phyloP scores from a whole-genome alignment of 2,888 invertebrate species.

The Ellobium chinense region DNA sequence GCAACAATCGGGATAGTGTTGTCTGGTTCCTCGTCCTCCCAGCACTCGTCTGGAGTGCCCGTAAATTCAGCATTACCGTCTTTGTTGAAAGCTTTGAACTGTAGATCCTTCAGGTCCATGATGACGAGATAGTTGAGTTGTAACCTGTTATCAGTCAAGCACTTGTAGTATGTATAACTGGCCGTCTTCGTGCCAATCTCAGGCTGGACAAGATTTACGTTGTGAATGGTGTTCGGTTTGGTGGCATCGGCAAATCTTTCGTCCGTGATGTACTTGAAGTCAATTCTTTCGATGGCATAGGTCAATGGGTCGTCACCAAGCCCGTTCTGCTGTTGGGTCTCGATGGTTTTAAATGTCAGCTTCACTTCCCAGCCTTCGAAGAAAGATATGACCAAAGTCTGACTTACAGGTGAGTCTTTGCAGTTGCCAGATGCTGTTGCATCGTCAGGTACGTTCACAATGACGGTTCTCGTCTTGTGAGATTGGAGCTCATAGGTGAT shows the following conservation, averaged over 20 bases:
- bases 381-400: conserved; percentile 23
- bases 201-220: background rate
- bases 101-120: background rate
- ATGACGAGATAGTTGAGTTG: background rate
- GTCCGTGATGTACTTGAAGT: background rate
- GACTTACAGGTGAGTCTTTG: background rate
- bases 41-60: background rate
- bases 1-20: background rate
- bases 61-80: background rate
- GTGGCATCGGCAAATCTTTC: background rate
- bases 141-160: background rate
- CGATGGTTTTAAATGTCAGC: background rate
- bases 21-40: background rate
- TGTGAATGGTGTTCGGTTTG: background rate
- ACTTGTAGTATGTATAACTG: background rate
- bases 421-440: conserved; percentile 13
- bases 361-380: conserved; percentile 24
- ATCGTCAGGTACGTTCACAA: conserved; percentile 2
- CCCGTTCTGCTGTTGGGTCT: background rate
- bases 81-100: conserved; percentile 4
- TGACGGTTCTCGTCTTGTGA: too few species aligned
- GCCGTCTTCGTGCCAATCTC: background rate
- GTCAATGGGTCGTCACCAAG: background rate
- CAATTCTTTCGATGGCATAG: background rate
- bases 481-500: too few species aligned